A percentile compares a stretch with the other conserved stretches of the same genome.
Conservation (phyloP, 2,888 invertebrate species). For the Magallana nippona region DNA sequence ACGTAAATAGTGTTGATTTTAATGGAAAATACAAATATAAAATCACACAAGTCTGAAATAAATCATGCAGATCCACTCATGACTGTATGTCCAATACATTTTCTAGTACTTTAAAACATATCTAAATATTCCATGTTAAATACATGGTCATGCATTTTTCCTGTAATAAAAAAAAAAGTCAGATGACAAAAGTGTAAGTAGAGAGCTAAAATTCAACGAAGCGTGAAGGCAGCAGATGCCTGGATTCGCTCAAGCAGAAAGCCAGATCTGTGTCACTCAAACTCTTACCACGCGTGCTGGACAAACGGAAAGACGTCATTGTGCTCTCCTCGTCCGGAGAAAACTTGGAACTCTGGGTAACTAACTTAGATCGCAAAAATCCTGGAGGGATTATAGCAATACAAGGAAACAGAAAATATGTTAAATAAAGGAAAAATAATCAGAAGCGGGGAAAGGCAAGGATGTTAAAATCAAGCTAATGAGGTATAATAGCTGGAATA, state of each 20-base stretch:
- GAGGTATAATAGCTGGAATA: not conserved
- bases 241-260: not conserved
- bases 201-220: conserved; percentile 2
- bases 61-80: too few relatives aligned
- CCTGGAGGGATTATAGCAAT: not conserved
- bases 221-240: conserved; percentile 16
- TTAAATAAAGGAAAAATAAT: not conserved
- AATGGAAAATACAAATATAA: too few relatives aligned
- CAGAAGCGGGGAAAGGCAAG: not conserved
- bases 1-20: too few relatives aligned
- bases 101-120: too few relatives aligned
- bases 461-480: conserved; percentile 12
- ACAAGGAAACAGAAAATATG: conserved; percentile 15
- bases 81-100: too few relatives aligned
- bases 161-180: too few relatives aligned
- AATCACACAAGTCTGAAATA: too few relatives aligned
- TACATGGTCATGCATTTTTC: too few relatives aligned
- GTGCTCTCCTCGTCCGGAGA: conserved; percentile 30
- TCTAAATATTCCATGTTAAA: too few relatives aligned
- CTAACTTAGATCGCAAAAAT: conserved; percentile 24
- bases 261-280: conserved; percentile 11
- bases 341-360: conserved; percentile 14
- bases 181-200: too few relatives aligned
- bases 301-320: conserved; percentile 2
- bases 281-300: conserved; percentile 20